Conservation (phyloP, 2,113 vertebrate genomes). For the Diadophis punctatus region DNA sequence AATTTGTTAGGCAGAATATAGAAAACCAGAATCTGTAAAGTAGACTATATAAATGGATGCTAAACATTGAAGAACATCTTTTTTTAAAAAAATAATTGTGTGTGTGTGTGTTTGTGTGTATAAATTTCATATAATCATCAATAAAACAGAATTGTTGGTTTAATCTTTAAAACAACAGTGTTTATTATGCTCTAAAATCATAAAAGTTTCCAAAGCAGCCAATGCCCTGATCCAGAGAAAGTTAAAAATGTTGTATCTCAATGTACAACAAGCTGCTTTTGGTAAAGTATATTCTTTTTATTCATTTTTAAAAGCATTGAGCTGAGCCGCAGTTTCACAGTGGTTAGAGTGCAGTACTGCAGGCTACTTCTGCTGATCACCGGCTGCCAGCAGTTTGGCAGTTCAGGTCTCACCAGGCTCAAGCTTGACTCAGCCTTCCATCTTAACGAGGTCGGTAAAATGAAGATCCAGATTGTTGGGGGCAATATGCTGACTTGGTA, state of each 20-base stretch:
- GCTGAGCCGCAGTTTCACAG: too few relatives aligned
- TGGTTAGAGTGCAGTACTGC: too few relatives aligned
- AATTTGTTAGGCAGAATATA: background rate
- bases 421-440: too few relatives aligned
- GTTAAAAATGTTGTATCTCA: background rate
- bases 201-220: background rate
- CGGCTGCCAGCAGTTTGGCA: too few relatives aligned
- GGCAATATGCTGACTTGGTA: too few relatives aligned
- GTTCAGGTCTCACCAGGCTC: too few relatives aligned
- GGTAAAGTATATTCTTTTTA: background rate
- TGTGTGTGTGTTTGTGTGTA: background rate
- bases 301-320: background rate
- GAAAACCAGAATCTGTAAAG: background rate
- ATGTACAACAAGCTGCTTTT: background rate
- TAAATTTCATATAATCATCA: background rate
- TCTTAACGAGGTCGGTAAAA: too few relatives aligned
- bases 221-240: background rate
- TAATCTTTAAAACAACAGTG: background rate
- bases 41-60: background rate
- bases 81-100: conserved; percentile 8
- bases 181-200: background rate
- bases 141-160: background rate
- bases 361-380: too few relatives aligned
- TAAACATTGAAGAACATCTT: background rate
- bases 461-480: too few relatives aligned